Base-by-base conservation (phyloP, 1,140 invertebrate genomes). In the Nasonia giraulti region DNA sequence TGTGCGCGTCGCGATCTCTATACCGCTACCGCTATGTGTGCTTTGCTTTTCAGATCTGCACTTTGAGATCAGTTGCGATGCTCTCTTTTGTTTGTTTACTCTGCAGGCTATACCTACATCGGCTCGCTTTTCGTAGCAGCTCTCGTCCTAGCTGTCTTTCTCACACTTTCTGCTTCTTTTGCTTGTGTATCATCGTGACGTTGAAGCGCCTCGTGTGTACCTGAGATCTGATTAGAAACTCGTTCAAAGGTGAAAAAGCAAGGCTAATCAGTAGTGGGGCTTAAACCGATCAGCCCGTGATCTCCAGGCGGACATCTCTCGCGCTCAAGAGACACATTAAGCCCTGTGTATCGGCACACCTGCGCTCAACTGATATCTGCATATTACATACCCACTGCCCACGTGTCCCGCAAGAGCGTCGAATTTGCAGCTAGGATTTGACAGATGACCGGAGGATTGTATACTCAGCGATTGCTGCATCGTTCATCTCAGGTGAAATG, bases 281-380 rank as follows among this genome's bases (percentile, higher is more conserved):
- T 40, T 40, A 40, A 40, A 40, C 5, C 37, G 37, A 40, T 40
- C 14, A 62, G 11, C 14, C 2, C 68, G 8, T 31, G 12, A 71
- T 87, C 79, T 87, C 78, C 20, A 8, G 33, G 31, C 14, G 78
- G 80, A 75, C 82, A 87, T 86, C 84, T 87, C 76, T 81, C 40
- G 33, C 78, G 76, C 79, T 66, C 33, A 50, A 55, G 73, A n/a
- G 31, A 44, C 40, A 20, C 37, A 44, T 75, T 14, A 75, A 2
- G 4, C 20, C 17, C 17, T 20, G 55, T 66, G 4, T 33, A 79
- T 62, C 37, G 31, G 33, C 14, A n/a, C 62, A 37, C 77, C n/a
- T 50, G 20, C 27, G 4, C 44, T 0, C 31, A 8, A 17, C 31
- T 66, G 47, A 44, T 47, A 77, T 77, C 44, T 68, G 33, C 76